Base-by-base conservation (phyloP, 2,797 vertebrate species). In the Eospalax fontanierii region DNA sequence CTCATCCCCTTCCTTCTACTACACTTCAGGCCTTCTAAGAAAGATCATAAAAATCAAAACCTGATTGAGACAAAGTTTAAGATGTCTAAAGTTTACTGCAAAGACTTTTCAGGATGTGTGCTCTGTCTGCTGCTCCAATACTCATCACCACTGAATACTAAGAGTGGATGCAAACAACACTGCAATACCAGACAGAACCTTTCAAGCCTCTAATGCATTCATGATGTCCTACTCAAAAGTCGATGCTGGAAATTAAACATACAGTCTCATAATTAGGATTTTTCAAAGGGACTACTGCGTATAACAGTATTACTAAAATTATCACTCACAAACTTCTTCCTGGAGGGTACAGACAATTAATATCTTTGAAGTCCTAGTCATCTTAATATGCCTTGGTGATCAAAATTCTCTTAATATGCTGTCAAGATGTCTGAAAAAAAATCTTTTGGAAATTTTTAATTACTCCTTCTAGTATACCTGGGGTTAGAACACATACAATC, bases 331-430 rank as follows among this genome's bases (percentile, higher is more conserved):
- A 40, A 87, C 91, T 78, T 76, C 91, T 83, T 89, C 84, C 76
- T 73, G 89, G 18, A 59, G 28, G 78, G 73, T 0, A 89, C 33
- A 74, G 86, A 30, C 35, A 89, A 89, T 76, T 79, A 61, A 43
- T 76, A 84, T 82, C 76, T 95, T 91, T 95, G 61, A 96, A 94
- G 50, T 89, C 54, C 96, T 57, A 76, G 50, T 85, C 82, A 90
- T 89, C 89, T 93, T 91, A 96, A 81, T 79, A 90, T 90, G 87
- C 22, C 74, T 78, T 87, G 15, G 66, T 85, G 71, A 95, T 73
- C 4, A 89, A 93, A 94, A 93, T 93, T 96, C 46, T 63, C 94
- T 86, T 92, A 90, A 89, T 57, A 71, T 33, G 59, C 59, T 73
- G 88, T 59, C 11, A 87, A 74, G 50, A 73, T 4, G 57, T 68